These are phyloP conservation scores for Bombus sibiricus DNA, from an alignment of 1,140 invertebrate genomes.

Conservation along the genomic window DNA sequence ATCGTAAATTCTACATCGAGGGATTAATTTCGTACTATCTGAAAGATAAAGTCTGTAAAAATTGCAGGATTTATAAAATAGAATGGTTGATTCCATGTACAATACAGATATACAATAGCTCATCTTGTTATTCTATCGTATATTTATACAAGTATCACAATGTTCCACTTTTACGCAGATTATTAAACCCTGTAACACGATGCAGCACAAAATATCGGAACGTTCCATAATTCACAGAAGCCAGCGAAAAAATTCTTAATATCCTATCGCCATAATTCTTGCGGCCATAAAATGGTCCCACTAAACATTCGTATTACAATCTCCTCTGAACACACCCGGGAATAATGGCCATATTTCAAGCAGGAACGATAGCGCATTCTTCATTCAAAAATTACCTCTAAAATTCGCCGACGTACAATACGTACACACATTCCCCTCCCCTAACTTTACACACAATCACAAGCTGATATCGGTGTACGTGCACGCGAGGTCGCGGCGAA, in stretches of 20 bases:
- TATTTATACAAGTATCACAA: too few species aligned
- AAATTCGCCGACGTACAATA: constrained; percentile 25
- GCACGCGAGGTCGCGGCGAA: constrained; percentile 21
- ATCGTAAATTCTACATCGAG: too few species aligned
- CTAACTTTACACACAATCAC: neutral
- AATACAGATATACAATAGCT: too few species aligned
- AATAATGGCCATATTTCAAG: constrained; percentile 17
- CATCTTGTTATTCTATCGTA: too few species aligned
- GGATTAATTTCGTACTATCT: too few species aligned
- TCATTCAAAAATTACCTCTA: constrained; percentile 35
- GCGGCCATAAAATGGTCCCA: neutral
- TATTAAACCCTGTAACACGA: neutral
- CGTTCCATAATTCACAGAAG: neutral
- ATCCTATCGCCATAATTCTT: neutral
- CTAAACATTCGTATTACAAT: constrained; percentile 32
- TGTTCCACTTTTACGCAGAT: neutral
- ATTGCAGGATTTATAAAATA: too few species aligned
- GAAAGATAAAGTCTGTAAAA: too few species aligned
- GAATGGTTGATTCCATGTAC: too few species aligned
- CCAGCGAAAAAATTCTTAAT: neutral
- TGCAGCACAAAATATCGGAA: too few species aligned
- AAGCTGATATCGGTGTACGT: neutral
- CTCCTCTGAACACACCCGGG: neutral
- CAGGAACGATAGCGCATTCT: constrained; percentile 4
- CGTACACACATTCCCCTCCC: neutral